Conservation (phyloP, 2,888 invertebrate species). For the Saturnia japonica region DNA sequence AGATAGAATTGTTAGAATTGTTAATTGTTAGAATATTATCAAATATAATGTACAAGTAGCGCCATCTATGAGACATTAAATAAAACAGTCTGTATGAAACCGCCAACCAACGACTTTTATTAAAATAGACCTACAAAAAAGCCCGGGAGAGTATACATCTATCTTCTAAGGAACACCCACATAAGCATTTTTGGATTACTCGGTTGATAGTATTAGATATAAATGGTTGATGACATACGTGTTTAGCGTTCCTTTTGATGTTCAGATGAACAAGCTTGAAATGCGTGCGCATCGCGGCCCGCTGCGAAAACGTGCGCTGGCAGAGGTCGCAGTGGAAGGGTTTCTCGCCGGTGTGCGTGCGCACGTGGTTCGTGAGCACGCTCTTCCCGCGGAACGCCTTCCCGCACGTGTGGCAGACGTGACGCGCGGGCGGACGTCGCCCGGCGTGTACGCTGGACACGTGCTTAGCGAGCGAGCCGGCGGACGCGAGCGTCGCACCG, state of each 20-base stretch:
- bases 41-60: too few relatives aligned
- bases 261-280: conserved; percentile 67
- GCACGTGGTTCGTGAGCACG: conserved; percentile 40
- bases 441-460: conserved; percentile 52
- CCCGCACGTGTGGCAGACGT: conserved; percentile 70
- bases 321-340: conserved; percentile 20
- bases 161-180: too few relatives aligned
- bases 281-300: conserved; percentile 68
- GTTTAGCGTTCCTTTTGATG: conserved; percentile 26
- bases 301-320: conserved; percentile 42
- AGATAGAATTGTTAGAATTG: too few relatives aligned
- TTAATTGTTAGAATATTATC: too few relatives aligned
- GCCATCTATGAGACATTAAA: too few relatives aligned
- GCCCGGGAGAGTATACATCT: too few relatives aligned
- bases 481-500: conserved; percentile 64
- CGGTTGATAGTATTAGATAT: too few relatives aligned
- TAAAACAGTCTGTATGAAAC: too few relatives aligned
- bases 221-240: background rate
- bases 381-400: conserved; percentile 68
- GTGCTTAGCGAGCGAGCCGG: conserved; percentile 60
- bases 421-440: conserved; percentile 43
- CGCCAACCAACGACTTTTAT: too few relatives aligned
- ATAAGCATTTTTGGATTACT: too few relatives aligned
- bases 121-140: too few relatives aligned
- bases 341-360: conserved; percentile 23